These are phyloP conservation scores for Eolophus roseicapilla DNA, from an alignment of 2,113 vertebrate species.

Conservation along the genomic window DNA sequence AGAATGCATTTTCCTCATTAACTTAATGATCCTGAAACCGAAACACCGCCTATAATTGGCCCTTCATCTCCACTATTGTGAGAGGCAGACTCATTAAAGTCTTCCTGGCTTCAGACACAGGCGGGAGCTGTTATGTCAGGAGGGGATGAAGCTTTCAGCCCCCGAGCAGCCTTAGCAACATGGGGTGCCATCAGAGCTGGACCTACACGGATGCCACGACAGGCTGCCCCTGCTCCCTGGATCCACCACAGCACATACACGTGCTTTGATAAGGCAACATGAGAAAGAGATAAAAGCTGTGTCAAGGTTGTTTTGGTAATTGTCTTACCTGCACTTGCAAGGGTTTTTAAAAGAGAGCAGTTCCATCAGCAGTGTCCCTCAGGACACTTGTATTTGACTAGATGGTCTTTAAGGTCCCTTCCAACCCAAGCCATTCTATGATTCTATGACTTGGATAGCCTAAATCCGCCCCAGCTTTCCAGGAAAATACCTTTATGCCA, in stretches of 20 bases:
- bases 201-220: background rate
- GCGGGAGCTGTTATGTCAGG: background rate
- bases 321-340: background rate
- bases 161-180: background rate
- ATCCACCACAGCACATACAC: rapidly evolving
- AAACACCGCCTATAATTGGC: background rate
- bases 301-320: background rate
- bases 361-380: background rate
- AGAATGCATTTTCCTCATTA: background rate
- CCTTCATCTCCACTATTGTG: background rate
- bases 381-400: background rate
- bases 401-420: background rate
- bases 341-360: background rate
- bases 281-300: background rate
- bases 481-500: background rate
- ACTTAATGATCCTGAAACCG: slow-evolving; percentile 35
- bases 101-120: background rate
- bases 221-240: background rate
- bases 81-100: slow-evolving; percentile 12
- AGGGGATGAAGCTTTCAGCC: background rate
- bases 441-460: background rate
- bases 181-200: rapidly evolving
- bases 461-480: background rate
- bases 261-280: background rate
- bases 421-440: background rate